These are phyloP conservation scores for Cataglyphis livida DNA, from an alignment of 2,888 invertebrate species.

Conservation along the genomic window DNA sequence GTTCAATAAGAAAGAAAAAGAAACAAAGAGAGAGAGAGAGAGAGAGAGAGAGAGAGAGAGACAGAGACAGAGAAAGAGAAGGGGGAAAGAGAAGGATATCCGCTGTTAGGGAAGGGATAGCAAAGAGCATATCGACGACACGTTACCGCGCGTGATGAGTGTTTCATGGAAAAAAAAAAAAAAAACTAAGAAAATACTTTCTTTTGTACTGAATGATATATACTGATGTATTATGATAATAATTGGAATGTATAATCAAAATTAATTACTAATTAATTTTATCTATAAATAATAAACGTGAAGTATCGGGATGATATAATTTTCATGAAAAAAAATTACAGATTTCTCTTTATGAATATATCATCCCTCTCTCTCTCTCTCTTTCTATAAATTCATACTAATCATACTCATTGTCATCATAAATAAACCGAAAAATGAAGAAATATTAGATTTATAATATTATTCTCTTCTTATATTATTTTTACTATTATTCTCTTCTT, in stretches of 20 bases:
- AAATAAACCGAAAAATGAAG: neutral
- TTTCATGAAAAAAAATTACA: neutral
- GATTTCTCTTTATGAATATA: neutral
- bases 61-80: conserved; percentile 11
- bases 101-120: conserved; percentile 40
- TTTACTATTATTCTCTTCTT: too few species aligned
- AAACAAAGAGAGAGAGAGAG: neutral
- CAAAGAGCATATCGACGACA: conserved; percentile 29
- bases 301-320: neutral
- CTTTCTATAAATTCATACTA: neutral
- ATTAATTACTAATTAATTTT: neutral
- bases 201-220: neutral
- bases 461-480: neutral
- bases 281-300: neutral
- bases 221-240: neutral
- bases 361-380: neutral
- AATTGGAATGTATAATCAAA: neutral
- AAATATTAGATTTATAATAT: neutral
- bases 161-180: conserved; percentile 13
- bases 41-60: conserved; percentile 13
- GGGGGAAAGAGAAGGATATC: conserved; percentile 37
- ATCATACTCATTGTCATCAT: neutral
- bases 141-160: neutral
- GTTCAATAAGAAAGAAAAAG: conserved; percentile 64
- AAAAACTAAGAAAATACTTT: conserved; percentile 20